Evolutionary conservation across 2,797 vertebrate species (phyloP).

Genomic region (Falco cherrug): DNA sequence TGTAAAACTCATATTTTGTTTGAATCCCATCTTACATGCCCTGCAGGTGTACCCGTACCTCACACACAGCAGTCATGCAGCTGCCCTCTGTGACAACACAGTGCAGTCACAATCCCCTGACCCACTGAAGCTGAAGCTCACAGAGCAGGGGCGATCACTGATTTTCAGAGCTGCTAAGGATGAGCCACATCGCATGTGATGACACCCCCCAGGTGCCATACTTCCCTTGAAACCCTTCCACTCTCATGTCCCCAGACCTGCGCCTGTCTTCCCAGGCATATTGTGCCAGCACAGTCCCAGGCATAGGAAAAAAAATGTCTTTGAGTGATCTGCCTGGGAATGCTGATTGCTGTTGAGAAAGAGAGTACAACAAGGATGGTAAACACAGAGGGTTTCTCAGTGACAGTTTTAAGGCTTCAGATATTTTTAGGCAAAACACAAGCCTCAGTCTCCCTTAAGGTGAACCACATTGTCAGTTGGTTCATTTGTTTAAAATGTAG

Average conservation of each 20-base stretch:
- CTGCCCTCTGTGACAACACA: background rate
- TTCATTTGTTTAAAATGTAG: background rate
- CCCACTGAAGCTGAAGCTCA: background rate
- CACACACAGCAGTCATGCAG: too few relatives aligned
- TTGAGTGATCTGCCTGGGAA: background rate
- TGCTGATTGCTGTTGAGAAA: background rate
- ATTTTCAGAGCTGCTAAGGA: background rate
- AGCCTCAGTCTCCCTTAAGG: background rate
- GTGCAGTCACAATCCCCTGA: background rate
- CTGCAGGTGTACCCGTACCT: background rate
- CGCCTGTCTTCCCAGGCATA: background rate
- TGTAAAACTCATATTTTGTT: background rate
- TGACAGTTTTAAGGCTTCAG: background rate
- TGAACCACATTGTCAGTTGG: background rate
- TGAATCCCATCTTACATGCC: background rate
- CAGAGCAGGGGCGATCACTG: background rate
- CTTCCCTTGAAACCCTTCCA: background rate
- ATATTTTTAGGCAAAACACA: background rate
- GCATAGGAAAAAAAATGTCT: background rate
- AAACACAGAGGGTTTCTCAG: background rate
- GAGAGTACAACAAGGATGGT: background rate
- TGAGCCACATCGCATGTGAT: fast-evolving
- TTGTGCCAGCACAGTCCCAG: background rate
- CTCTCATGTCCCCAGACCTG: background rate
- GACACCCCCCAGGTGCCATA: fast-evolving